phyloP scores from a whole-genome alignment of 2,113 vertebrate species.

The Hydrolagus affinis region DNA sequence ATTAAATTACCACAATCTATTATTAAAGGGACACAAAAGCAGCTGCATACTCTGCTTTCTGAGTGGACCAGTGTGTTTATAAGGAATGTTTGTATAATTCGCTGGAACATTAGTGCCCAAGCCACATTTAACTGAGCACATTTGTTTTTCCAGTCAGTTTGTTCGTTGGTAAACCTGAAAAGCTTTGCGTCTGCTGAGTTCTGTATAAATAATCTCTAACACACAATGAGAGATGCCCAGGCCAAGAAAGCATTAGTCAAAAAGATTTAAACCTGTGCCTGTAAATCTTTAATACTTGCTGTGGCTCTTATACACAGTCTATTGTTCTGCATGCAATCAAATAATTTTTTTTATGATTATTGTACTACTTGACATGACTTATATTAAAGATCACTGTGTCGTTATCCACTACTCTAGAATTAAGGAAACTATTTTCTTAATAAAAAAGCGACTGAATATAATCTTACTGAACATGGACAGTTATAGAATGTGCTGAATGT shows the following conservation, averaged over 20 bases:
- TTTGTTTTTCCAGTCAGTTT: neutral
- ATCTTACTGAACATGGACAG: neutral
- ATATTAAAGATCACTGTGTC: too few species aligned
- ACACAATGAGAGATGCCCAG: too few species aligned
- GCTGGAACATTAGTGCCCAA: conserved; percentile 2
- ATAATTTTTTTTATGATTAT: too few species aligned
- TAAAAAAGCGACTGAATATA: neutral
- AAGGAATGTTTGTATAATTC: conserved; percentile 10
- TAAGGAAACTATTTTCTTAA: neutral
- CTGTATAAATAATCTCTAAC: neutral
- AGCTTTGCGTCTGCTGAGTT: neutral
- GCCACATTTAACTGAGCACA: neutral
- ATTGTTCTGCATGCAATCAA: too few species aligned
- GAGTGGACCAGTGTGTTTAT: neutral
- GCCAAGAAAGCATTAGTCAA: too few species aligned
- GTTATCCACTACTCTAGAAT: too few species aligned
- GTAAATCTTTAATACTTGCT: too few species aligned
- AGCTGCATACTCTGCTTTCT: neutral
- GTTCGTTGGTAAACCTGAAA: neutral
- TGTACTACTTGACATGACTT: too few species aligned
- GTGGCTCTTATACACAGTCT: too few species aligned
- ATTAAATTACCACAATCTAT: conserved; percentile 24
- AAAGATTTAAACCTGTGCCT: too few species aligned
- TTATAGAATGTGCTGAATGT: neutral
- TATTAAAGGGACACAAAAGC: conserved; percentile 19